Evolutionary conservation across 2,797 vertebrate genomes (phyloP), one percentile per base, ranked within the genome.

Genomic region (Hippopotamyrus pictus): DNA sequence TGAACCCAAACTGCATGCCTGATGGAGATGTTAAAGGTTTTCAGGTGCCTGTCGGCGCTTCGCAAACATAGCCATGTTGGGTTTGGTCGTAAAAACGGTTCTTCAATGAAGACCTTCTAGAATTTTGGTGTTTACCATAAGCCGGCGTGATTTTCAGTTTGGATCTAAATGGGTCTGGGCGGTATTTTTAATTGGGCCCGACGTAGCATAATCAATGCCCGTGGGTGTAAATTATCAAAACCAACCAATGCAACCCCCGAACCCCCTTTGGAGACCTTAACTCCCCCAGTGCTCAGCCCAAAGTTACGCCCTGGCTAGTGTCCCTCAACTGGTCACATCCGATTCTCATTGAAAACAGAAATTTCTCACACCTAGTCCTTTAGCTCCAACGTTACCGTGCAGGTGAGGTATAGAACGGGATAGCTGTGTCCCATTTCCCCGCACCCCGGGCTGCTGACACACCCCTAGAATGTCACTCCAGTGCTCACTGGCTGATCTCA

Each of bases 401-500:
- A 17, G 87, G 1, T 29, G 44, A 88, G 62, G 65, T 51, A 5
- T 3, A 69, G 54, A 17, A 14, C 37, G 2, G 29, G 12, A 0
- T 11, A n/a, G 51, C 29, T 14, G 17, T 29, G 29, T 12, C 73
- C 33, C 41, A 1, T 37, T n/a, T 41, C 5, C 33, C 5, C 11
- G 0, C 37, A 4, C n/a, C 73, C 41, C 1, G 0, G 44, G 41
- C 7, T 8, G 41, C 79, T 48, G 37, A 83, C 41, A 22, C 5
- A 48, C 11, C 44, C 82, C 44, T 51, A 25, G 22, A 44, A 22
- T 85, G 22, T 85, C 8, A 17, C 37, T 41, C 48, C 44, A 6
- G 22, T 85, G 46, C 48, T 48, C n/a, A 25, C 25, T 51, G n/a
- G 3, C 50, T 88, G 90, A 89, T 87, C 88, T 89, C 37, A 44